These are phyloP conservation scores for Argynnis bischoffii DNA, from an alignment of 2,888 invertebrate genomes.

Conservation along the genomic window DNA sequence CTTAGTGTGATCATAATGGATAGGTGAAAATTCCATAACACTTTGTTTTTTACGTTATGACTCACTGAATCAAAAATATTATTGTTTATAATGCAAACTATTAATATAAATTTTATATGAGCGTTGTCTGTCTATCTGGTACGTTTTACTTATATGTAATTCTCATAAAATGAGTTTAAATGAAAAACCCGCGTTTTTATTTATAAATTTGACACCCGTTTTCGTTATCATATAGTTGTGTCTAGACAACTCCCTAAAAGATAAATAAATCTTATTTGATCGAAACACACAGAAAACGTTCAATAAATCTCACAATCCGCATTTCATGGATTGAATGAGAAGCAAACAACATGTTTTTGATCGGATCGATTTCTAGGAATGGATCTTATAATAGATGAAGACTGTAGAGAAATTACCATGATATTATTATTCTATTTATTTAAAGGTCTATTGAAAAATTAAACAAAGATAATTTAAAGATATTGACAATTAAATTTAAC, in stretches of 20 bases:
- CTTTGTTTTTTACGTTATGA: slow-evolving; percentile 1
- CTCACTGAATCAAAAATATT: no score
- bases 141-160: no score
- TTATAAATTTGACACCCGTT: no score
- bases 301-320: slow-evolving; percentile 16
- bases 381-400: slow-evolving; percentile 11
- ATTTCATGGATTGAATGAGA: slow-evolving; percentile 9
- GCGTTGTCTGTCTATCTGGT: no score
- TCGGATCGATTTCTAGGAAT: slow-evolving; percentile 16
- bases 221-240: background rate
- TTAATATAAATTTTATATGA: no score
- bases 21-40: background rate
- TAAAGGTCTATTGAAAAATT: background rate
- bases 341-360: slow-evolving; percentile 18
- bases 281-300: background rate
- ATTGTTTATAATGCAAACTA: no score
- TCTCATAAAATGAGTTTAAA: no score
- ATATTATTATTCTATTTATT: background rate
- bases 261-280: background rate
- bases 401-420: background rate
- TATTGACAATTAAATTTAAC: no score
- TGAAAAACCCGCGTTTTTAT: no score
- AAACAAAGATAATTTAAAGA: no score
- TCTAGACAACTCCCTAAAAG: background rate
- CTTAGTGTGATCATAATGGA: background rate